A percentile compares a stretch with the other conserved stretches of the same genome.
phyloP scores from a whole-genome alignment of 2,888 invertebrate genomes.

The Coelopa pilipes region DNA sequence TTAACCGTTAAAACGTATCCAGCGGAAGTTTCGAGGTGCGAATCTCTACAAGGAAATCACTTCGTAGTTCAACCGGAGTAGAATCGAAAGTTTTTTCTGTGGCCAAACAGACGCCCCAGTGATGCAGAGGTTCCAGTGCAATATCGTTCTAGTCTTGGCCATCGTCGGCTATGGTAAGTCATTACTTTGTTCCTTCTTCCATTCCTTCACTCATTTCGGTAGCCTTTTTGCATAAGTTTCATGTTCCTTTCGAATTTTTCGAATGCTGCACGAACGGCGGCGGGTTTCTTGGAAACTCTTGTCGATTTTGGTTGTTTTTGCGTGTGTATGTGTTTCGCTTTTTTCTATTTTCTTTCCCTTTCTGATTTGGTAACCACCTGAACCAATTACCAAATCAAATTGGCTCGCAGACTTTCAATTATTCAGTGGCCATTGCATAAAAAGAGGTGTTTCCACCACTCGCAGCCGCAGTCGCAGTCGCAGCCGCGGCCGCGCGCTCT shows the following conservation, averaged over 20 bases:
- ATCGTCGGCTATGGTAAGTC: constrained; percentile 55
- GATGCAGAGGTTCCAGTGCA: constrained; percentile 52
- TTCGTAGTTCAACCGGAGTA: too few species aligned
- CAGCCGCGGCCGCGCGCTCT: not conserved
- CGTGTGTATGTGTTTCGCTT: not conserved
- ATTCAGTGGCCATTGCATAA: constrained; percentile 25
- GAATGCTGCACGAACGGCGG: constrained; percentile 16
- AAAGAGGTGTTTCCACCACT: constrained; percentile 21
- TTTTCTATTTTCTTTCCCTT: constrained; percentile 10
- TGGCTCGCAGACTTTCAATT: constrained; percentile 30
- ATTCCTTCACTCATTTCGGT: too few species aligned
- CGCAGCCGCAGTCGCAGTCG: not conserved
- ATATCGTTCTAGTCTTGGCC: constrained; percentile 53
- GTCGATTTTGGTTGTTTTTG: too few species aligned
- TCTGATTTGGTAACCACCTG: constrained; percentile 16
- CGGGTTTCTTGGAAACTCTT: too few species aligned
- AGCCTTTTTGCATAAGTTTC: not conserved
- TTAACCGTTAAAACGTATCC: constrained; percentile 46
- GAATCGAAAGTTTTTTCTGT: not conserved
- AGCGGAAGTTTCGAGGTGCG: constrained; percentile 49
- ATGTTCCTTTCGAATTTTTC: not conserved
- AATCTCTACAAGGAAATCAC: not conserved
- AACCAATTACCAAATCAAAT: constrained; percentile 32
- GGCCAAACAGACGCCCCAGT: constrained; percentile 35
- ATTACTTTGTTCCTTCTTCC: not conserved